Evolutionary conservation across 1,140 invertebrate genomes (phyloP).

Genomic region (Saccostrea echinata): DNA sequence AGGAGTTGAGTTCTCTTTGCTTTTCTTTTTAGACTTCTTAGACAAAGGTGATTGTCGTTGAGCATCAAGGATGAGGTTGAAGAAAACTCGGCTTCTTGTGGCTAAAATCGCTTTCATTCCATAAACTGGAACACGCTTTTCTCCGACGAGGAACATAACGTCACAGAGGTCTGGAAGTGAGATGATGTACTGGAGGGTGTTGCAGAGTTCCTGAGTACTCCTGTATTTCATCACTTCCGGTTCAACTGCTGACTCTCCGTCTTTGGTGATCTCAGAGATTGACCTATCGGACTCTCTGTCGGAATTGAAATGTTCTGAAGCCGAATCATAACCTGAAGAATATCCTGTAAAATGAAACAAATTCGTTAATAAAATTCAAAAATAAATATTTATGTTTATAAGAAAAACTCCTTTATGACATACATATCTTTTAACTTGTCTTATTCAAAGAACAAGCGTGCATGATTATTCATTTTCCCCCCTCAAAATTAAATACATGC

Average conservation of each 20-base stretch:
- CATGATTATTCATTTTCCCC: too few species aligned
- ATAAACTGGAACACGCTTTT: constrained; percentile 94
- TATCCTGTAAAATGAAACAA: constrained; percentile 28
- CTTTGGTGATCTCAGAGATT: neutral
- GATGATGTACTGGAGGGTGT: constrained; percentile 58
- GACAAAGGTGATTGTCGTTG: constrained; percentile 35
- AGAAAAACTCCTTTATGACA: too few species aligned
- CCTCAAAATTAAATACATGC: too few species aligned
- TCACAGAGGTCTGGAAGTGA: constrained; percentile 97
- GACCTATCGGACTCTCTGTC: constrained; percentile 45
- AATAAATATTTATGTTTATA: too few species aligned
- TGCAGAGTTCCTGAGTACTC: constrained; percentile 49
- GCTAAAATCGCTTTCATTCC: constrained; percentile 95
- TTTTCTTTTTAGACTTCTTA: constrained; percentile 41
- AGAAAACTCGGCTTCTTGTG: constrained; percentile 85
- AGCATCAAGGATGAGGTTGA: constrained; percentile 40
- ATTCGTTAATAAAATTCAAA: neutral
- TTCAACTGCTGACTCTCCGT: neutral
- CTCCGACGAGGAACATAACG: constrained; percentile 96
- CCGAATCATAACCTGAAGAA: constrained; percentile 48
- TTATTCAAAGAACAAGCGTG: too few species aligned
- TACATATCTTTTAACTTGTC: too few species aligned
- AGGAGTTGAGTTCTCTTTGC: neutral
- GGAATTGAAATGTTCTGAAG: neutral
- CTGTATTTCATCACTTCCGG: constrained; percentile 54